These are phyloP conservation scores for Muscicapa striata DNA, from an alignment of 2,797 vertebrate genomes.

Conservation along the genomic window DNA sequence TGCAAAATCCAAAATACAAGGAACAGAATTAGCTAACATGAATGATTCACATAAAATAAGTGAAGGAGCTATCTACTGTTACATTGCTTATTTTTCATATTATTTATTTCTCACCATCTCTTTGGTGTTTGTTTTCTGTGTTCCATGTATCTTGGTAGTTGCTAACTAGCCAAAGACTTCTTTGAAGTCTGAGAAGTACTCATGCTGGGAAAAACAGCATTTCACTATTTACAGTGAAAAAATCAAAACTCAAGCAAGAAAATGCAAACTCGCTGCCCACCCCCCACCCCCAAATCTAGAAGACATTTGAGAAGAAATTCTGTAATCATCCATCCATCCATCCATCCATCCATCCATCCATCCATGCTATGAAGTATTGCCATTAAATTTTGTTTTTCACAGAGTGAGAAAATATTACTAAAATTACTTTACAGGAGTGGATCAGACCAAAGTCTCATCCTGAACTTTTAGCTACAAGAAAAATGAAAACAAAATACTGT, in stretches of 20 bases:
- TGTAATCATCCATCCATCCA: background rate
- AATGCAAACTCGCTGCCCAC: background rate
- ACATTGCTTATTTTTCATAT: background rate
- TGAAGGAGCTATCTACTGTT: background rate
- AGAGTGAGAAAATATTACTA: background rate
- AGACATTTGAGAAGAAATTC: background rate
- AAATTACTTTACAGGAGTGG: background rate
- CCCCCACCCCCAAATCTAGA: rapidly evolving
- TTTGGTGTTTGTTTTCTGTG: background rate
- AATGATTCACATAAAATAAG: background rate
- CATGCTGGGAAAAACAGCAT: background rate
- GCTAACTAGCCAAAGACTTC: background rate
- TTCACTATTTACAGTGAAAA: background rate
- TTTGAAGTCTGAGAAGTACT: background rate
- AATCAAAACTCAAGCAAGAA: background rate
- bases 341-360: too few species aligned
- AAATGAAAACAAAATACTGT: background rate
- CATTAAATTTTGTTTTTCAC: background rate
- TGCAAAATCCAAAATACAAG: background rate
- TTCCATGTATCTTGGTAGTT: background rate
- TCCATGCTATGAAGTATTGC: background rate
- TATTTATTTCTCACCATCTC: background rate
- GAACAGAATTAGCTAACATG: background rate
- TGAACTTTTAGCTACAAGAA: rapidly evolving
- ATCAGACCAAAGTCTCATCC: background rate